A percentile compares a stretch with the other conserved stretches of the same genome.
Conservation (phyloP, 64 coral and sea anemone species). For the Montipora cactus region DNA sequence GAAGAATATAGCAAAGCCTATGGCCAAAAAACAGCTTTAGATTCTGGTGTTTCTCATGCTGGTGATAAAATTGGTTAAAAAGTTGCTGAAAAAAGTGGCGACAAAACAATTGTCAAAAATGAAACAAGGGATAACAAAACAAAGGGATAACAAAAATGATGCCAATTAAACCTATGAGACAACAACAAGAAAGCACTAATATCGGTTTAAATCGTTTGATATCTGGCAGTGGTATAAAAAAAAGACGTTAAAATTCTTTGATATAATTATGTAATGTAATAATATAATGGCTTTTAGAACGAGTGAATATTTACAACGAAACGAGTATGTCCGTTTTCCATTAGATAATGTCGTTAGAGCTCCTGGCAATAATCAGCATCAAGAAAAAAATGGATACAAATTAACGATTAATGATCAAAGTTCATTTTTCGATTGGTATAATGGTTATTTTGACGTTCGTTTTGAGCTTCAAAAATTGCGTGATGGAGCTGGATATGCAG, state of each 20-base stretch:
- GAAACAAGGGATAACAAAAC: background rate
- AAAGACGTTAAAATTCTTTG: background rate
- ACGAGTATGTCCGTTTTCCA: too few relatives aligned
- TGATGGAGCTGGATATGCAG: background rate
- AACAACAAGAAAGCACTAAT: background rate
- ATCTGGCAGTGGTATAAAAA: background rate
- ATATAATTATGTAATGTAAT: background rate
- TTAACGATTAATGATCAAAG: too few relatives aligned
- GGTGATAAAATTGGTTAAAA: background rate
- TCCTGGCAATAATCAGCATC: background rate
- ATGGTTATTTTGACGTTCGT: background rate
- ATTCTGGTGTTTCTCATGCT: background rate
- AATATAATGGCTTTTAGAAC: slow-evolving; percentile 22
- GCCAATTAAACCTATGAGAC: background rate
- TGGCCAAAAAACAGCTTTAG: background rate
- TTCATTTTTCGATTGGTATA: background rate
- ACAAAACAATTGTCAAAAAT: background rate
- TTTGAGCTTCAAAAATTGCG: background rate
- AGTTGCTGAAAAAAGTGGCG: background rate
- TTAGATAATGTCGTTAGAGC: too few relatives aligned
- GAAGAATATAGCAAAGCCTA: background rate
- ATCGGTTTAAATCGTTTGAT: background rate
- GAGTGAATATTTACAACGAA: background rate
- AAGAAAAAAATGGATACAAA: background rate
- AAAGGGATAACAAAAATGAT: background rate